Base-by-base conservation (phyloP, 2,888 invertebrate species). In the Dynastes maya region DNA sequence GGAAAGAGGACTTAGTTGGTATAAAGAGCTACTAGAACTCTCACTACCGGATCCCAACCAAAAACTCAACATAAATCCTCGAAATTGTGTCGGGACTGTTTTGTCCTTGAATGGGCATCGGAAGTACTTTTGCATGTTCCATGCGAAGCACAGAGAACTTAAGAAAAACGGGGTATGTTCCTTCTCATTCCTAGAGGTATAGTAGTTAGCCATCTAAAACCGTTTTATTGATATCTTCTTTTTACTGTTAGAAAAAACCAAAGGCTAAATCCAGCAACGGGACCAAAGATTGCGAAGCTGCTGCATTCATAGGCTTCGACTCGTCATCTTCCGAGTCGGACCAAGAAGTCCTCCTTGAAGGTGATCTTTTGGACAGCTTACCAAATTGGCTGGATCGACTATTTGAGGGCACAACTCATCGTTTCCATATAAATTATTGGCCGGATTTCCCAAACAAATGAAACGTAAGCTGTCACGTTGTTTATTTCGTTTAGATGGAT, bases 81-180 rank as follows among this genome's bases (percentile, higher is more conserved):
- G 97, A 84, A 98, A 99, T 90, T 98, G 98, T 88, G 95, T 98
- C 63, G 99, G 99, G 76, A 98, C 98, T 3, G 98, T 99, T 79
- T 91, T 99, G 67, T 95, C 98, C 1, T 90, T 99, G 81, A 99
- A 99, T 90, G 98, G 99, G 32, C 97, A 97, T 90, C 92, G 98
- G 81, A 97, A 97, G 90, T 98, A 99, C 91, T 99, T 98, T 91
- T 98, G 98, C 89, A 98, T 99, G 91, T 99, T 98, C 90, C 99
- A 99, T 90, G 97, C 97, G 78, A 98, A 97, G 89, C 97, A 98
- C 89, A 96, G 96, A 0, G 97, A 97, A 89, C 91, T 92, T 79
- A 89, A 88, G 82, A 92, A 92, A 82, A 92, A 92, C 84, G 92
- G 93, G 65, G 92, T 92, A 76, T 94, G 93, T 91, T 80, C 51